A percentile compares a stretch with the other conserved stretches of the same genome.
Evolutionary conservation across 1,140 invertebrate genomes (phyloP).

Genomic region (Atta colombica): DNA sequence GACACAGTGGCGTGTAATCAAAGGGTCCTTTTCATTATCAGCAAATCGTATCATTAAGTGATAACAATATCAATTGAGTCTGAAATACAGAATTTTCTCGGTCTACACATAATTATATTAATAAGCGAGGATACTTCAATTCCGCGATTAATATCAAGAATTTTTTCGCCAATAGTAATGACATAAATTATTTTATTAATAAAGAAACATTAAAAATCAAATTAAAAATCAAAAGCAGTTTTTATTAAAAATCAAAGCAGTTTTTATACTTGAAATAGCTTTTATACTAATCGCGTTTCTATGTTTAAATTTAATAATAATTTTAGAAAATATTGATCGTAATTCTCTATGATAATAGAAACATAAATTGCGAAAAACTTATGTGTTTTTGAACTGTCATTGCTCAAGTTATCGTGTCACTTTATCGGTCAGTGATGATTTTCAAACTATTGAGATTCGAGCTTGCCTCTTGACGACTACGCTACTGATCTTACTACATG

Average conservation of each 20-base stretch:
- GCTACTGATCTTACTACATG: slow-evolving; percentile 45
- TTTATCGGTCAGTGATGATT: neutral
- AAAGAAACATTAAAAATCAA: neutral
- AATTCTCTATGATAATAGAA: neutral
- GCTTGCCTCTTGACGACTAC: neutral
- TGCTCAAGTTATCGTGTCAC: neutral
- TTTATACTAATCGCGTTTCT: neutral
- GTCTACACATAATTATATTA: neutral
- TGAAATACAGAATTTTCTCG: slow-evolving; percentile 6
- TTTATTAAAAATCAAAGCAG: neutral
- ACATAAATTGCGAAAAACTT: neutral
- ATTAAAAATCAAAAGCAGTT: neutral
- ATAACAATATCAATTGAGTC: neutral
- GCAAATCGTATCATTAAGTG: slow-evolving; percentile 10
- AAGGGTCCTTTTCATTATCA: neutral
- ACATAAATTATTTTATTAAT: neutral
- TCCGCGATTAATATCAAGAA: neutral
- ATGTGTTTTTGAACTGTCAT: neutral
- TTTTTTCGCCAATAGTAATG: neutral
- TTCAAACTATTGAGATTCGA: neutral
- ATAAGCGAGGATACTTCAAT: neutral
- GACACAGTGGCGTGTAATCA: slow-evolving; percentile 44
- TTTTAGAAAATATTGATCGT: neutral
- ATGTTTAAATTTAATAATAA: neutral
- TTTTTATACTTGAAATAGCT: neutral